Percentiles rank a stretch among this genome's conserved stretches.
phyloP scores from a whole-genome alignment of 1,140 invertebrate genomes.

The Caenorhabditis brenneri region DNA sequence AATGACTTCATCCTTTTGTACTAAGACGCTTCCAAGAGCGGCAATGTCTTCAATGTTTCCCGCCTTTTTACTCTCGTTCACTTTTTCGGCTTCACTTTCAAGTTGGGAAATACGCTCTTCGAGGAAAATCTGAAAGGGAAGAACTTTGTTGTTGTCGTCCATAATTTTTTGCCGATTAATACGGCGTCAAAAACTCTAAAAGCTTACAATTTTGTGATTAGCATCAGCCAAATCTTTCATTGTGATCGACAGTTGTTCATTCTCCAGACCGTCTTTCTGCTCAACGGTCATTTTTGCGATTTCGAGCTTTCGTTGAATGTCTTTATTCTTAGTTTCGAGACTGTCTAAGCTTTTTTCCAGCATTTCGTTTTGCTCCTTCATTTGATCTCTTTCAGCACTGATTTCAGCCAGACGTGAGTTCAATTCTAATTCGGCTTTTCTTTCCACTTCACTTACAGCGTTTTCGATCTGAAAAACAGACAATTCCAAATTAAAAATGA shows the following conservation, averaged over 20 bases:
- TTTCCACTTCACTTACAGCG: constrained; percentile 8
- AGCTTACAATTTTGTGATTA: constrained; percentile 22
- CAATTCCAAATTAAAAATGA: neutral
- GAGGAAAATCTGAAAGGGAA: constrained; percentile 4
- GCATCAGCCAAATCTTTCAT: constrained; percentile 4
- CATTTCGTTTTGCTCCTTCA: constrained; percentile 44
- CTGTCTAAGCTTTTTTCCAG: constrained; percentile 36
- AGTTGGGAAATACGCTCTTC: constrained; percentile 35
- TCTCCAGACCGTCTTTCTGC: constrained; percentile 20
- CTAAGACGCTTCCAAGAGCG: constrained; percentile 50
- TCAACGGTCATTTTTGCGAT: neutral
- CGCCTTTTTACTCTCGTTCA: constrained; percentile 23
- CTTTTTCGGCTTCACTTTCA: constrained; percentile 16
- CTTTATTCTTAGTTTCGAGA: constrained; percentile 22
- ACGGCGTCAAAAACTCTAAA: too few relatives aligned
- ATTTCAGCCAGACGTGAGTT: neutral
- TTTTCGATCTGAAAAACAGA: constrained; percentile 39
- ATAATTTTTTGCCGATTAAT: too few relatives aligned
- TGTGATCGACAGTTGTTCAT: neutral
- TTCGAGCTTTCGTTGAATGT: constrained; percentile 19
- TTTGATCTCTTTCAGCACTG: neutral
- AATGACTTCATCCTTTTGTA: constrained; percentile 51
- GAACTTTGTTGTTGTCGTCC: too few relatives aligned
- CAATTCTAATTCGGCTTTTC: neutral
- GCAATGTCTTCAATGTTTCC: constrained; percentile 51